These are phyloP conservation scores for Psephotus haematonotus DNA, from an alignment of 2,113 vertebrate genomes.

Conservation along the genomic window DNA sequence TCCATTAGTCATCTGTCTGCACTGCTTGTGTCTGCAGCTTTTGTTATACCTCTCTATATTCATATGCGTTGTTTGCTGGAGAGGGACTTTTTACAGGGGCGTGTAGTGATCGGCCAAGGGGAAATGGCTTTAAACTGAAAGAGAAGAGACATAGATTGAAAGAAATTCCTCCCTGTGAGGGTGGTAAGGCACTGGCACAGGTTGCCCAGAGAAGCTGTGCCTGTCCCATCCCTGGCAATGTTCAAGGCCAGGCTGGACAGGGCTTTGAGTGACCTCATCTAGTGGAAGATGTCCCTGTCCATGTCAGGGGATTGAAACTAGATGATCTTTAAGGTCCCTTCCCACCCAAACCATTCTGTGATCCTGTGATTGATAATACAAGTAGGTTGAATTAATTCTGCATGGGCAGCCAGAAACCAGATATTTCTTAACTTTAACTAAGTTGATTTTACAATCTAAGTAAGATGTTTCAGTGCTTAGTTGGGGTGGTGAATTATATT, in stretches of 20 bases:
- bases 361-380: neutral
- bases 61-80: neutral
- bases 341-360: neutral
- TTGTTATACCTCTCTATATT: neutral
- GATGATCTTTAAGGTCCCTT: neutral
- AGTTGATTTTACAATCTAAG: neutral
- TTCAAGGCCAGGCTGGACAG: neutral
- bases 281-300: neutral
- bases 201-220: neutral
- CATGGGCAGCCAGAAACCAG: neutral
- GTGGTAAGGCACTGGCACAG: neutral
- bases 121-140: neutral
- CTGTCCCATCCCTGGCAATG: neutral
- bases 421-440: neutral
- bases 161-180: neutral
- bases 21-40: neutral
- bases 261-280: neutral
- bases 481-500: slow-evolving; percentile 31
- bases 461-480: slow-evolving; percentile 11
- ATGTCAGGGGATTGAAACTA: neutral
- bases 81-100: neutral
- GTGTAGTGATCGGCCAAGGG: neutral
- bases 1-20: neutral
- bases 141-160: neutral
- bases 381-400: neutral